A percentile compares a stretch with the other conserved stretches of the same genome.
These are phyloP conservation scores for Ellobius talpinus DNA, from an alignment of 2,113 vertebrate species.

Conservation along the genomic window DNA sequence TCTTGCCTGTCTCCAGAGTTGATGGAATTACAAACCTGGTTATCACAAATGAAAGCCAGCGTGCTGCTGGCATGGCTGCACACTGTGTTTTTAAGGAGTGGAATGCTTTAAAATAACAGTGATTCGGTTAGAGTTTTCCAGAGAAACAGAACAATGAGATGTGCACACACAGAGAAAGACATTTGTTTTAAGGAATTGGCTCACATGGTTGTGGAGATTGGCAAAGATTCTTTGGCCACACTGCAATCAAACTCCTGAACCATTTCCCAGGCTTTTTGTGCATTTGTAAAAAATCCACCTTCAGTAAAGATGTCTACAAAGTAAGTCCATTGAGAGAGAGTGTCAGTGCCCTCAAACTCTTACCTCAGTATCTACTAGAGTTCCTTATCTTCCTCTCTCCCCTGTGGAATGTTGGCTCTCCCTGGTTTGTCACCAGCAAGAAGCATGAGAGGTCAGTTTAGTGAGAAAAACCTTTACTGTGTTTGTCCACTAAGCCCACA, in stretches of 20 bases:
- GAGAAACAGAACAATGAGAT: neutral
- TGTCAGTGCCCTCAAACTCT: neutral
- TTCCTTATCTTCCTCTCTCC: neutral
- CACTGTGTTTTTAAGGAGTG: too few relatives aligned
- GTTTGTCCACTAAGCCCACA: neutral
- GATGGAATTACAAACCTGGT: neutral
- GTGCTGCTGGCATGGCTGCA: too few relatives aligned
- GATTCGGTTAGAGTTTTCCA: neutral
- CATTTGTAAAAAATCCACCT: neutral
- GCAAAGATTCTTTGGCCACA: neutral
- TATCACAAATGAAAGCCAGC: neutral
- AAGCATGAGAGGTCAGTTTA: neutral
- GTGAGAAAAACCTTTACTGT: neutral
- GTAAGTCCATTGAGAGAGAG: neutral
- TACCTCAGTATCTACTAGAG: neutral
- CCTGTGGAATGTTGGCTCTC: neutral
- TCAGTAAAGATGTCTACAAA: neutral
- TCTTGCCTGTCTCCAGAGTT: neutral
- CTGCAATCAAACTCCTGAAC: neutral
- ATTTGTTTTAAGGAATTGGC: neutral
- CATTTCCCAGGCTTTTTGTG: neutral
- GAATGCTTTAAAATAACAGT: neutral
- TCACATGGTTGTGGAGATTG: neutral
- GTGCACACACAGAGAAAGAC: neutral
- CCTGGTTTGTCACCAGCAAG: neutral